Base-by-base conservation (phyloP, 1,140 invertebrate species). In the Cotesia vestalis region DNA sequence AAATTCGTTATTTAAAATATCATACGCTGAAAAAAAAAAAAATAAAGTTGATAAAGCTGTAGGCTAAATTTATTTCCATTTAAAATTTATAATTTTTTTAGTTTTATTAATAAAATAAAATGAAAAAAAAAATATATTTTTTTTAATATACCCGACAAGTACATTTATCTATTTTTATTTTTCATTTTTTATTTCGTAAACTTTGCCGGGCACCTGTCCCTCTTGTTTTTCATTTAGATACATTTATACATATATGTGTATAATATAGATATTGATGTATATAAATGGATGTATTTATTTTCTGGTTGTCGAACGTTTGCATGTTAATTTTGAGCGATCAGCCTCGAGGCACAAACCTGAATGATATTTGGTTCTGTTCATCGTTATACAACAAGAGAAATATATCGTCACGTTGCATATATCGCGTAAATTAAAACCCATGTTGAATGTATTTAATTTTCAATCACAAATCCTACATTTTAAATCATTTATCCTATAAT, bases 261-360 rank as follows among this genome's bases (percentile, higher is more conserved):
- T 38, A 55, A n/a, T 20, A 67, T 67, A 36, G 35, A 67, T 8
- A 66, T 59, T 27, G 6, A 62, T 62, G 12, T 36, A 38, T 27
- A 60, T 61, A 62, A 55, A 67, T 55, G 52, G 5, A 55, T 34
- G 20, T 67, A 67, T 67, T 66, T 53, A 66, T 55, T 34, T 51
- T 67, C 66, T 67, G 51, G 51, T 82, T 83, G 76, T 78, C 78
- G 82, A 80, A 81, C 78, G 81, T 77, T 83, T 82, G 79, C 80
- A 83, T 83, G 81, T 84, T 84, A 84, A 85, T 84, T 84, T 85
- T 84, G 78, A 77, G 78, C 79, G 80, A 78, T 76, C 78, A 80
- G 81, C 82, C 82, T 70, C 72, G 74, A 75, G 83, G 78, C 78
- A 84, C 78, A 82, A 79, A 83, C 81, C 78, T 81, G 80, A 80